Evolutionary conservation across 37 sponge, comb jelly and placozoan genomes (phyloP), one percentile per base, ranked within the genome.

Genomic region (Crambe crambe): DNA sequence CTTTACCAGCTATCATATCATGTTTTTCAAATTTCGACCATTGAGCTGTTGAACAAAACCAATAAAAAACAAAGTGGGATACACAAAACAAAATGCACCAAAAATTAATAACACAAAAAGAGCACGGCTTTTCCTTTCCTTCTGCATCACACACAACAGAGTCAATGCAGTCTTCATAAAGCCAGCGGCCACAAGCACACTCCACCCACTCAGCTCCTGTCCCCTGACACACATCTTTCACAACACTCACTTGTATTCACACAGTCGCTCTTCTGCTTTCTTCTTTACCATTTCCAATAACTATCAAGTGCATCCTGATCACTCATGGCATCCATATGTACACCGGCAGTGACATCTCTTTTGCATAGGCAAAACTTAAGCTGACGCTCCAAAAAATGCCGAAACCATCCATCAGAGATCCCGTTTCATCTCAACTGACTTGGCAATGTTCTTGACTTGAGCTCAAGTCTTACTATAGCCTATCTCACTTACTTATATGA

Each of bases 381-480:
- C 43, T 84, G 77, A 34, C 72, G 41, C 62, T 84, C 78, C 51
- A 58, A n/a, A 71, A 70, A 83, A 26, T 64, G 34, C 17, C n/a
- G 44, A 4, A 39, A 84, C 77, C 85, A 84, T 34, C 85, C 85
- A 84, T 76, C 77, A 36, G 78, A 37, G 12, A 76, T 64, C 5
- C 57, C 10, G 0, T 41, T 69, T 18, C 31, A n/a, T 37, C 61
- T 68, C 20, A 36, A 70, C 85, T 56, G 39, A 3, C 25, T 77
- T 77, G 8, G 36, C 78, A n/a, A 84, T 76, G 23, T 2, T n/a
- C 44, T 58, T 68, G 0, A 84, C 34, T 40, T 84, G 41, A 4
- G 41, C 76, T 22, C 78, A 12, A n/a, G 78, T 76, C 47, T 76
- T 84, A 3, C 85, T 77, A 84, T 84, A 84, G 10, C 85, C 85